Evolutionary conservation across 2,888 invertebrate genomes (phyloP).

Genomic region (Athetis lepigone): DNA sequence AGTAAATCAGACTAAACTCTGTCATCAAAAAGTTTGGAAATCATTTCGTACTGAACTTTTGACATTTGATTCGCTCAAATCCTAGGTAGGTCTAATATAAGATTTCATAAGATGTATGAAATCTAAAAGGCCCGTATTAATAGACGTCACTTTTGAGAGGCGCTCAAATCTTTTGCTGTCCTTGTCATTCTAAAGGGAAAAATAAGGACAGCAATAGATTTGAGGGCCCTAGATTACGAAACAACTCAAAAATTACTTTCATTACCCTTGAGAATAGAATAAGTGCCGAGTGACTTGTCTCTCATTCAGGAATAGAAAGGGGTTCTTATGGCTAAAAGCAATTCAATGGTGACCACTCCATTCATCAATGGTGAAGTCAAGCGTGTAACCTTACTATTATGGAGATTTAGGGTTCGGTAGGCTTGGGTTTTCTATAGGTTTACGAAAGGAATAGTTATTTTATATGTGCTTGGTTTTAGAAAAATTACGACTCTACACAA

Average conservation of each 20-base stretch:
- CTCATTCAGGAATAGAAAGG: constrained; percentile 34
- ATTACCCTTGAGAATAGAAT: constrained; percentile 15
- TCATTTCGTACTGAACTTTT: no score
- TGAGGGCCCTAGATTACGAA: background rate
- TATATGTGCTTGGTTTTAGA: background rate
- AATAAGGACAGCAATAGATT: no score
- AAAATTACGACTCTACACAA: no score
- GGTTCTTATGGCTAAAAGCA: constrained; percentile 25
- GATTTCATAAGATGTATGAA: no score
- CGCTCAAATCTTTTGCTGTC: no score
- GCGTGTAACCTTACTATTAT: constrained; percentile 19
- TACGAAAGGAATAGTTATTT: background rate
- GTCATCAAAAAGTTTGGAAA: no score
- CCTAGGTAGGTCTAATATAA: no score
- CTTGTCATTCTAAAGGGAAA: no score
- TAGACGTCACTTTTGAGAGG: no score
- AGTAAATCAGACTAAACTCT: no score
- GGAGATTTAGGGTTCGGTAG: background rate
- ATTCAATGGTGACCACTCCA: constrained; percentile 45
- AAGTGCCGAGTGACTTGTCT: constrained; percentile 34
- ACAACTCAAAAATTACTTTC: constrained; percentile 8
- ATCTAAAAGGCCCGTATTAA: no score
- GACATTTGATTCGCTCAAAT: no score
- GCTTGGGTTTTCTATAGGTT: background rate
- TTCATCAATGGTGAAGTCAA: constrained; percentile 53